Base-by-base conservation (phyloP, 2,888 invertebrate genomes). In the Eledona agricola region DNA sequence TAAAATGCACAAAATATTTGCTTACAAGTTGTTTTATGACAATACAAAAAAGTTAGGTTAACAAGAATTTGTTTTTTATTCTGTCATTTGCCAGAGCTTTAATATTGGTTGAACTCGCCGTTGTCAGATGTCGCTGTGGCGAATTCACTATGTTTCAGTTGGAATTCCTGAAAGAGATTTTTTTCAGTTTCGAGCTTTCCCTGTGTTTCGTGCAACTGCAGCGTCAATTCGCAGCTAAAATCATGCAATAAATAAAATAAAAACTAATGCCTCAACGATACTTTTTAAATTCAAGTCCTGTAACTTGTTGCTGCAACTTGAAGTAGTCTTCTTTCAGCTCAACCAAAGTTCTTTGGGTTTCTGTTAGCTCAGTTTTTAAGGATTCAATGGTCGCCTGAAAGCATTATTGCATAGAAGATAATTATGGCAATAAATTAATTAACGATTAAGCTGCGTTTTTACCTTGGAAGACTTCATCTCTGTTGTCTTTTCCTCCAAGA, bases 241-340 rank as follows among this genome's bases (percentile, higher is more conserved):
- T 9, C 34, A 25, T 9, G 19, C 40, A 9, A 2, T 9, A 2
- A 25, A 20, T 23, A 5, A 17, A 2, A 9, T 10, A 38, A 4
- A n/a, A 22, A 23, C 22, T 10, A 29, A 1, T 29, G 2, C 12
- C 11, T 9, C 3, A 4, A 9, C 3, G 11, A 11, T 59, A 71
- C 71, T 63, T 72, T 61, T 72, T 66, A 46, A 72, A 67, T 59
- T 72, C 67, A 23, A 68, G 38, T 13, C 55, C 51, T 5, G 69
- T 69, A 4, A 67, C 54, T 42, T 72, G 57, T 25, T 70, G 66
- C 45, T 68, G 58, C 5, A 67, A 47, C 12, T 60, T 55, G 4
- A 61, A 56, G 15, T 69, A 57, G 20, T 70, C 65, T 16, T 62
- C 54, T 51, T 67, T 65, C 4, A 71, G 50, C 4, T 57, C 42